Conservation (phyloP, 2,797 vertebrate species). For the Melanotaenia nigrans region DNA sequence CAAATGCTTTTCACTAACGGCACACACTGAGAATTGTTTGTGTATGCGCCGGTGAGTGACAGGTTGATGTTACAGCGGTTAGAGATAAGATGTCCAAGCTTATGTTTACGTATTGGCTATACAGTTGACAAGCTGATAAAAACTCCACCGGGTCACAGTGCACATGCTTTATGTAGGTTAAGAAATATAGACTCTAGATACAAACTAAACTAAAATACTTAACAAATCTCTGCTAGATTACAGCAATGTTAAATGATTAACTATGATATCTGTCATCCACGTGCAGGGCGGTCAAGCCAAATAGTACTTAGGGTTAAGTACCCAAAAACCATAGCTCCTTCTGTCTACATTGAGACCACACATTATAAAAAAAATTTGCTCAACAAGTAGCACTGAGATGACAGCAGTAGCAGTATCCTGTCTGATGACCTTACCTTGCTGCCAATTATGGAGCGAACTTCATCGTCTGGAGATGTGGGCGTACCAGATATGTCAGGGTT, state of each 20-base stretch:
- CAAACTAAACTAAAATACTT: constrained; percentile 25
- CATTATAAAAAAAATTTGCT: neutral
- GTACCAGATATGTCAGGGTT: constrained; percentile 98
- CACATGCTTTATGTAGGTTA: constrained; percentile 43
- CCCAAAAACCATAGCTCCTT: constrained; percentile 1
- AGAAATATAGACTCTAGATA: constrained; percentile 28
- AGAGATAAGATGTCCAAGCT: constrained; percentile 79
- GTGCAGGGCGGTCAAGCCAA: constrained; percentile 10
- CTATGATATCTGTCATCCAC: constrained; percentile 19
- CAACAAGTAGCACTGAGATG: neutral
- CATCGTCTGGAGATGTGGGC: constrained; percentile 95
- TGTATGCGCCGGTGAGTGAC: constrained; percentile 15
- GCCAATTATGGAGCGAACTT: constrained; percentile 96
- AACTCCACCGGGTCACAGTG: constrained; percentile 46
- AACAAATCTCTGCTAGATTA: constrained; percentile 31
- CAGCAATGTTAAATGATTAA: constrained; percentile 38
- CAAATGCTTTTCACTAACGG: constrained; percentile 39
- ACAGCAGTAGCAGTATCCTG: neutral
- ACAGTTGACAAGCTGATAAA: constrained; percentile 64
- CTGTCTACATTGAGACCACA: constrained; percentile 8
- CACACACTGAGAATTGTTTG: constrained; percentile 33
- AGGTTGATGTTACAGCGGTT: constrained; percentile 69
- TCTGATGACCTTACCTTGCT: constrained; percentile 88
- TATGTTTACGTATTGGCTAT: constrained; percentile 69
- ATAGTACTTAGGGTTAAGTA: constrained; percentile 6